phyloP scores from a whole-genome alignment of 2,888 invertebrate genomes.

The Meiosimyza platycephala region DNA sequence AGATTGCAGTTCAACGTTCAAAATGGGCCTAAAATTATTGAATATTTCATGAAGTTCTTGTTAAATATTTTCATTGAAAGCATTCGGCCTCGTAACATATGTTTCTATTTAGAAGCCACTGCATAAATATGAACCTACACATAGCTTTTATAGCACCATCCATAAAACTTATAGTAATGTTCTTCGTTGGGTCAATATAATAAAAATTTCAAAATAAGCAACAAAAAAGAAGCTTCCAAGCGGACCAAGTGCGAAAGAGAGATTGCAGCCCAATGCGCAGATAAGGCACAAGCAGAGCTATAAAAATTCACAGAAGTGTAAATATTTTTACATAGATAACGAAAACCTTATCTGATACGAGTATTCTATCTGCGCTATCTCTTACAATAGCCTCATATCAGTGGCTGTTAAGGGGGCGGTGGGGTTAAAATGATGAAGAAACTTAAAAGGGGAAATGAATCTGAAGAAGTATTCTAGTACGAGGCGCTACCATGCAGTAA shows the following conservation, averaged over 20 bases:
- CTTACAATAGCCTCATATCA: slow-evolving; percentile 21
- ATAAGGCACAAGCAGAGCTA: slow-evolving; percentile 32
- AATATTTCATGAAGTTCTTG: no score
- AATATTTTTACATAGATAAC: slow-evolving; percentile 50
- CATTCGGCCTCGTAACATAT: neutral
- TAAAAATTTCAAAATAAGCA: slow-evolving; percentile 13
- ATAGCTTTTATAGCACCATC: neutral
- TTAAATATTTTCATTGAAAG: no score
- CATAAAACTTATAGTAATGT: slow-evolving; percentile 6
- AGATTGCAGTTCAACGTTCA: no score
- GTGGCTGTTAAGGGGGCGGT: slow-evolving; percentile 36
- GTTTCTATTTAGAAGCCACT: neutral
- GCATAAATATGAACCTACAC: neutral
- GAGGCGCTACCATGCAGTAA: slow-evolving; percentile 11
- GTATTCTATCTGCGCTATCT: slow-evolving; percentile 27
- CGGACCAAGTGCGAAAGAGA: neutral
- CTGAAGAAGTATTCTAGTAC: neutral
- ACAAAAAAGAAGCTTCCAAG: slow-evolving; percentile 4
- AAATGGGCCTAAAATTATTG: no score
- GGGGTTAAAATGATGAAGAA: slow-evolving; percentile 21
- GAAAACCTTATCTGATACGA: slow-evolving; percentile 20
- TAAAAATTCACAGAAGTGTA: slow-evolving; percentile 54
- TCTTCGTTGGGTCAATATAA: slow-evolving; percentile 11
- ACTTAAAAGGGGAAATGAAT: neutral
- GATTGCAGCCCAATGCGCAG: neutral